These are phyloP conservation scores for Aurelia aurita DNA, from an alignment of 30 jellyfish, hydroid and myxozoan species.

Conservation along the genomic window DNA sequence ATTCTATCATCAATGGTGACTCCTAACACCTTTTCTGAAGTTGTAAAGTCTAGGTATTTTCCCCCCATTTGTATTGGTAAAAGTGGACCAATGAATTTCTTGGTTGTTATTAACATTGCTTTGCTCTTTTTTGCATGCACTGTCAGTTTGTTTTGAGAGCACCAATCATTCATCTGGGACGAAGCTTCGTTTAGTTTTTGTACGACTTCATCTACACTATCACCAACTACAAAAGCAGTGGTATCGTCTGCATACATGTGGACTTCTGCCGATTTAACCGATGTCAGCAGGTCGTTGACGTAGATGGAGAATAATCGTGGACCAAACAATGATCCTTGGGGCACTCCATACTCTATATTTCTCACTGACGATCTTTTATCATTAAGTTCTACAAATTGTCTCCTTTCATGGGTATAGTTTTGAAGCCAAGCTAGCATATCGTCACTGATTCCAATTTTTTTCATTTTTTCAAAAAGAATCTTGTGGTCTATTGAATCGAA, in stretches of 20 bases:
- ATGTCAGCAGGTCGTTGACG: slow-evolving; percentile 71
- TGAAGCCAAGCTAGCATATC: slow-evolving; percentile 48
- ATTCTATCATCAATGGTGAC: too few species aligned
- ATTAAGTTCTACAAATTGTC: slow-evolving; percentile 42
- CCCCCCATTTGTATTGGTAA: slow-evolving; percentile 59
- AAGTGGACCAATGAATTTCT: slow-evolving; percentile 53
- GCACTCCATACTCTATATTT: slow-evolving; percentile 48
- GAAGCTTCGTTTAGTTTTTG: slow-evolving; percentile 31
- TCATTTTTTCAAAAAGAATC: slow-evolving; percentile 30
- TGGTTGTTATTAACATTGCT: slow-evolving; percentile 18
- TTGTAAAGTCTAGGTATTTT: slow-evolving; percentile 29
- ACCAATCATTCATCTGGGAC: slow-evolving; percentile 42
- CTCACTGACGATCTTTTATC: slow-evolving; percentile 20
- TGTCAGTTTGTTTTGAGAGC: slow-evolving; percentile 44
- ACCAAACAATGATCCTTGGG: slow-evolving; percentile 65
- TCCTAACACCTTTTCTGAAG: too few species aligned
- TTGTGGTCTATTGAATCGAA: slow-evolving; percentile 61
- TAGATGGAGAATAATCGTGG: slow-evolving; percentile 53
- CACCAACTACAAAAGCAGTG: slow-evolving; percentile 47
- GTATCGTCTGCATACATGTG: slow-evolving; percentile 74
- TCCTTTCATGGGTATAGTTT: slow-evolving; percentile 31
- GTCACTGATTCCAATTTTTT: slow-evolving; percentile 46
- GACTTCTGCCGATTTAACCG: slow-evolving; percentile 53
- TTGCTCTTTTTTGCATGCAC: too few species aligned
- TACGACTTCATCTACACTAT: too few species aligned